Evolutionary conservation across 2,888 invertebrate genomes (phyloP).

Genomic region (Chymomyza fuscimana): DNA sequence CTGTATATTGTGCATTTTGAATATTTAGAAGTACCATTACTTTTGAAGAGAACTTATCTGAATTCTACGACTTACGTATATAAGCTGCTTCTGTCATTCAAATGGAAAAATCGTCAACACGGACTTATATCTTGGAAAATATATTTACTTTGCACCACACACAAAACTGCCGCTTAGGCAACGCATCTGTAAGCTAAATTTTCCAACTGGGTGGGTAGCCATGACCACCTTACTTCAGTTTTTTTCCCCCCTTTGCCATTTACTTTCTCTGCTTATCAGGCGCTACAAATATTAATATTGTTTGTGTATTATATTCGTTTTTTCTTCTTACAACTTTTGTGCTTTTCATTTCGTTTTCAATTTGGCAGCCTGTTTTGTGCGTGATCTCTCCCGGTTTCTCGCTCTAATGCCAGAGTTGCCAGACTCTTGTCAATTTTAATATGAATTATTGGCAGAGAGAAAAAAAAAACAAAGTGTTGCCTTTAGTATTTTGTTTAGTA

Average conservation of each 20-base stretch:
- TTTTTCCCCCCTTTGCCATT: background rate
- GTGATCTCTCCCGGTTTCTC: background rate
- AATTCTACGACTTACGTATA: too few relatives aligned
- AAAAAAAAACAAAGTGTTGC: background rate
- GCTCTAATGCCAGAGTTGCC: background rate
- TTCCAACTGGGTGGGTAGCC: conserved; percentile 6
- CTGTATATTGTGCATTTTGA: too few relatives aligned
- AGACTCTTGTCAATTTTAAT: conserved; percentile 52
- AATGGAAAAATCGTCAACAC: too few relatives aligned
- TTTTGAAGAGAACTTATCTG: too few relatives aligned
- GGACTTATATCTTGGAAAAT: too few relatives aligned
- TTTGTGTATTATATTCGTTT: conserved; percentile 32
- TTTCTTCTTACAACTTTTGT: conserved; percentile 26
- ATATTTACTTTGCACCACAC: too few relatives aligned
- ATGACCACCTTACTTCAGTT: conserved; percentile 10
- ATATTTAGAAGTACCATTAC: too few relatives aligned
- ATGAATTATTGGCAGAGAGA: conserved; percentile 39
- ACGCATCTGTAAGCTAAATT: too few relatives aligned
- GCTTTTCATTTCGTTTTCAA: conserved; percentile 55
- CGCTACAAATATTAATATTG: conserved; percentile 67
- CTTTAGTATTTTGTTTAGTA: background rate
- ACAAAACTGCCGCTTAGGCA: too few relatives aligned
- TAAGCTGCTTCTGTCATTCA: too few relatives aligned
- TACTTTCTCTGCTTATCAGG: conserved; percentile 42
- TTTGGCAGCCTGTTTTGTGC: conserved; percentile 24